A percentile compares a stretch with the other conserved stretches of the same genome.
These are phyloP conservation scores for Chinchilla lanigera DNA, from an alignment of 2,113 vertebrate species.

Conservation along the genomic window DNA sequence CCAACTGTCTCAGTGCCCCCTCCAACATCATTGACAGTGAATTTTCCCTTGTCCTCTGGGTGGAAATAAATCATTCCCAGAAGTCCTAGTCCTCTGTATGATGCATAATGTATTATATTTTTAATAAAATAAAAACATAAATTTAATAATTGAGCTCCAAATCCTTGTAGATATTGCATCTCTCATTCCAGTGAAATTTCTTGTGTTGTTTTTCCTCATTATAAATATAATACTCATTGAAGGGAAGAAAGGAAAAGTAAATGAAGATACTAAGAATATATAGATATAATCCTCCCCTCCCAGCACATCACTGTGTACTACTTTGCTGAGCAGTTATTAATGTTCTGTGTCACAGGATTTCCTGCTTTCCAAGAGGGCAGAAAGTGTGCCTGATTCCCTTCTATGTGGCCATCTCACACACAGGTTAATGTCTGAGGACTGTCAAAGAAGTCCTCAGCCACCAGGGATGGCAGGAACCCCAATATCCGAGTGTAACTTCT, in stretches of 20 bases:
- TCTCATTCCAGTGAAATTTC: neutral
- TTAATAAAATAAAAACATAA: constrained; percentile 28
- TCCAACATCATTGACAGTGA: neutral
- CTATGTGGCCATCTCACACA: neutral
- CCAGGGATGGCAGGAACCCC: neutral
- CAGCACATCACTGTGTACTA: fast-evolving
- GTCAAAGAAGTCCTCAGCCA: neutral
- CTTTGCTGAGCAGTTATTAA: neutral
- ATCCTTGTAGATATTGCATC: neutral
- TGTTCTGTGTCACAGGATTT: neutral
- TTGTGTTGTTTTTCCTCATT: neutral
- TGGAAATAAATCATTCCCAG: neutral
- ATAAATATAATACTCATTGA: neutral
- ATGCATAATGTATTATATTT: neutral
- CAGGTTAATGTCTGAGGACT: neutral
- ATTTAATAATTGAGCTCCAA: constrained; percentile 43
- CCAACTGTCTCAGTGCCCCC: neutral
- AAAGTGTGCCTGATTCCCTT: too few relatives aligned
- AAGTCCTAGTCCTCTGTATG: neutral
- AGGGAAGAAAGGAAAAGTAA: constrained; percentile 8
- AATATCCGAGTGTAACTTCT: neutral
- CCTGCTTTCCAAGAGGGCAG: neutral
- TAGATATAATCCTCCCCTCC: neutral
- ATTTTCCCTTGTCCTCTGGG: neutral
- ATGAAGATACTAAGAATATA: neutral